phyloP scores from a whole-genome alignment of 2,113 vertebrate species.

The Malurus elegans region DNA sequence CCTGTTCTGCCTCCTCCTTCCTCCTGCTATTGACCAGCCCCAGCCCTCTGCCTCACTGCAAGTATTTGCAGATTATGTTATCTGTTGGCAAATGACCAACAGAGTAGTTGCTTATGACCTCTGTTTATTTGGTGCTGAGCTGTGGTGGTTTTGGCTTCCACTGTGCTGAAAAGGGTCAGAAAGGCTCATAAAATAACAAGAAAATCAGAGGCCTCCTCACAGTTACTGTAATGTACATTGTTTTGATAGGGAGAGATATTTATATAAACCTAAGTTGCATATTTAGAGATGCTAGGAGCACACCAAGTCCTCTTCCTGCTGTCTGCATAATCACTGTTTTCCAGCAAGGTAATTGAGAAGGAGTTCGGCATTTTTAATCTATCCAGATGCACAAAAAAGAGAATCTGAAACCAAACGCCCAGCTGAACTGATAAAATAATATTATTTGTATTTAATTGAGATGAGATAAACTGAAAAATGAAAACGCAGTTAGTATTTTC shows the following conservation, averaged over 20 bases:
- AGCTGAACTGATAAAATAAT: background rate
- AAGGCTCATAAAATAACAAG: background rate
- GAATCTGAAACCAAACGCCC: background rate
- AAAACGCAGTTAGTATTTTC: background rate
- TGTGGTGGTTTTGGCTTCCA: background rate
- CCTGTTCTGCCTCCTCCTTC: background rate
- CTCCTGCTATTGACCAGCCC: background rate
- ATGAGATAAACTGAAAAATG: background rate
- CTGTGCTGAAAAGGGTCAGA: background rate
- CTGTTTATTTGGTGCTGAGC: background rate
- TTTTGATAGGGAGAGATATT: background rate
- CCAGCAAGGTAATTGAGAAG: constrained; percentile 41
- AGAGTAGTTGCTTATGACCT: background rate
- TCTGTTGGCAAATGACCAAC: background rate
- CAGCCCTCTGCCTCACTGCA: background rate
- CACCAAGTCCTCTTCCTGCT: background rate
- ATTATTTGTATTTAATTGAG: background rate
- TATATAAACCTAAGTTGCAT: background rate
- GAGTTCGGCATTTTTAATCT: constrained; percentile 13
- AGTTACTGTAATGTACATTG: background rate
- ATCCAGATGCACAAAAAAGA: background rate
- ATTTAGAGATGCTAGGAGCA: background rate
- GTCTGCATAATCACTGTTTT: constrained; percentile 31
- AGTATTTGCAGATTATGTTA: background rate
- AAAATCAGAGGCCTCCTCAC: background rate